These are phyloP conservation scores for Bellardia bayeri DNA, from an alignment of 2,888 invertebrate genomes.

Conservation along the genomic window DNA sequence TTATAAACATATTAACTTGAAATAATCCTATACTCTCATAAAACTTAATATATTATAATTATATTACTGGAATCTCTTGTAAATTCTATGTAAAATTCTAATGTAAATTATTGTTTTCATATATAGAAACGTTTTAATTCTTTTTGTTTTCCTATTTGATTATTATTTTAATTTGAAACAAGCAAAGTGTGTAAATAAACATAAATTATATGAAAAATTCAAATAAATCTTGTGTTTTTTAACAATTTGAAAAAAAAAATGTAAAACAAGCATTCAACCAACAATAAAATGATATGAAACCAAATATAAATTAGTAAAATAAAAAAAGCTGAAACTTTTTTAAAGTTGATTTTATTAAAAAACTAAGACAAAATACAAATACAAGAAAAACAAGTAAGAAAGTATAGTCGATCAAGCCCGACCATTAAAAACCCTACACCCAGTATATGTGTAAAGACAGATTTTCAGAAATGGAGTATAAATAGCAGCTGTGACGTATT, in stretches of 20 bases:
- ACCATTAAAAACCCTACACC: too few species aligned
- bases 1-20: background rate
- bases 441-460: too few species aligned
- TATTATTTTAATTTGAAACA: conserved; percentile 8
- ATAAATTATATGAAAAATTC: conserved; percentile 48
- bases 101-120: conserved; percentile 32
- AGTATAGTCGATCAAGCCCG: too few species aligned
- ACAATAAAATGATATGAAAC: conserved; percentile 48
- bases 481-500: too few species aligned
- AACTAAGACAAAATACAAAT: background rate
- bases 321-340: background rate
- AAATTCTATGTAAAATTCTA: conserved; percentile 9
- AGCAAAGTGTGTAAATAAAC: conserved; percentile 53
- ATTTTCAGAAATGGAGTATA: too few species aligned
- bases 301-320: conserved; percentile 38
- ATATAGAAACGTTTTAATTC: background rate
- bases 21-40: background rate
- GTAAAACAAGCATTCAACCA: conserved; percentile 54
- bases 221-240: conserved; percentile 56
- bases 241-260: conserved; percentile 43
- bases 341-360: conserved; percentile 7
- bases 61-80: background rate
- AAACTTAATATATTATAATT: too few species aligned
- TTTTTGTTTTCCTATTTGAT: background rate
- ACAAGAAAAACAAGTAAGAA: too few species aligned